Evolutionary conservation across 2,113 vertebrate species (phyloP).

Genomic region (Cephalopholis sonnerati): DNA sequence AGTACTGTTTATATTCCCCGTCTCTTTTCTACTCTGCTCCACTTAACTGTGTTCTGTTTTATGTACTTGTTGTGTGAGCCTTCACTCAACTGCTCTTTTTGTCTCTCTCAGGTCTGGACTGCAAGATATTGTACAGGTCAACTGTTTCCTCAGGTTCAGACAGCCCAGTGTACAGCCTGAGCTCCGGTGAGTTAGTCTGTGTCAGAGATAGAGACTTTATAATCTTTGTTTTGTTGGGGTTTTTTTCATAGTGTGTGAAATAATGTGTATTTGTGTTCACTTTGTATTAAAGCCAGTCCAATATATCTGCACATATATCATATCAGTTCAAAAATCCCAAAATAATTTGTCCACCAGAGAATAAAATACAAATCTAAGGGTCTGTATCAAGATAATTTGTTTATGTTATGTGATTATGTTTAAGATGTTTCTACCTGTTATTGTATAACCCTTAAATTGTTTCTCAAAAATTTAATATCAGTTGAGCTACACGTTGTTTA

Average conservation of each 20-base stretch:
- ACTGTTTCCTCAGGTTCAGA: constrained; percentile 24
- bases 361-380: too few species aligned
- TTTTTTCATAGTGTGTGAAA: not conserved
- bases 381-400: too few species aligned
- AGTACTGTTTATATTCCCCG: not conserved
- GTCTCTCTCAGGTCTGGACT: constrained; percentile 75
- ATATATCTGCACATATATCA: too few species aligned
- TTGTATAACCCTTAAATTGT: too few species aligned
- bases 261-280: not conserved
- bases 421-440: not conserved
- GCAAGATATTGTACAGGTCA: constrained; percentile 73
- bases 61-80: not conserved
- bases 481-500: too few species aligned
- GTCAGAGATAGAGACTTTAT: not conserved
- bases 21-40: not conserved
- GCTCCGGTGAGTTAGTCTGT: constrained; percentile 69
- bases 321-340: too few species aligned
- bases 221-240: not conserved
- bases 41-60: not conserved
- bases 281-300: too few species aligned
- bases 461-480: too few species aligned
- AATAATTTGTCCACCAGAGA: too few species aligned
- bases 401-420: not conserved
- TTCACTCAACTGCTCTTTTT: not conserved
- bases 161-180: constrained; percentile 47